Evolutionary conservation across 35 echinoderm and acorn worm genomes (phyloP).

Genomic region (Anneissia japonica): DNA sequence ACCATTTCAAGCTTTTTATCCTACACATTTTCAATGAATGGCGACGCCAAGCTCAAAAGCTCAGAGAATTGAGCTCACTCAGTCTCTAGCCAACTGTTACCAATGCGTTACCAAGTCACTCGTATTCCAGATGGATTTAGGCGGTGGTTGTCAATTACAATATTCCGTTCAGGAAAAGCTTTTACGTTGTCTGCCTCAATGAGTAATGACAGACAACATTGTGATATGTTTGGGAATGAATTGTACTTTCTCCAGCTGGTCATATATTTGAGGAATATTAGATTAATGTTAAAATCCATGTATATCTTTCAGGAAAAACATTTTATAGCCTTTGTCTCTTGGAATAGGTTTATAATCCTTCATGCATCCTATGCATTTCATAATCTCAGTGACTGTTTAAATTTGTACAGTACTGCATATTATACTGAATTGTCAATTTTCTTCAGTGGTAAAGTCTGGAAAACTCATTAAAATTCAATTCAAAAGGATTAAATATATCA

Average conservation of each 20-base stretch:
- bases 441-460: too few species aligned
- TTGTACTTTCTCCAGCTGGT: not conserved
- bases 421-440: too few species aligned
- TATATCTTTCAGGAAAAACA: too few species aligned
- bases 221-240: not conserved
- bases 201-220: not conserved
- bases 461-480: too few species aligned
- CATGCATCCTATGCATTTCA: too few species aligned
- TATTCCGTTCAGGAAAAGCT: not conserved
- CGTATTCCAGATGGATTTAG: not conserved
- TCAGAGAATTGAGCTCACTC: not conserved
- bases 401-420: too few species aligned
- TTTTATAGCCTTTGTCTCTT: too few species aligned
- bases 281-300: not conserved
- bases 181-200: not conserved
- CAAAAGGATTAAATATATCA: too few species aligned
- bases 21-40: not conserved
- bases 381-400: too few species aligned
- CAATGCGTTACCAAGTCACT: not conserved
- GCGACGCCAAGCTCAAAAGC: not conserved
- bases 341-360: too few species aligned
- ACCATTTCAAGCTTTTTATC: not conserved
- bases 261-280: not conserved
- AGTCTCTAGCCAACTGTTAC: not conserved
- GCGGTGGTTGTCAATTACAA: not conserved